Evolutionary conservation across 1,140 invertebrate species (phyloP).

Genomic region (Solen grandis): DNA sequence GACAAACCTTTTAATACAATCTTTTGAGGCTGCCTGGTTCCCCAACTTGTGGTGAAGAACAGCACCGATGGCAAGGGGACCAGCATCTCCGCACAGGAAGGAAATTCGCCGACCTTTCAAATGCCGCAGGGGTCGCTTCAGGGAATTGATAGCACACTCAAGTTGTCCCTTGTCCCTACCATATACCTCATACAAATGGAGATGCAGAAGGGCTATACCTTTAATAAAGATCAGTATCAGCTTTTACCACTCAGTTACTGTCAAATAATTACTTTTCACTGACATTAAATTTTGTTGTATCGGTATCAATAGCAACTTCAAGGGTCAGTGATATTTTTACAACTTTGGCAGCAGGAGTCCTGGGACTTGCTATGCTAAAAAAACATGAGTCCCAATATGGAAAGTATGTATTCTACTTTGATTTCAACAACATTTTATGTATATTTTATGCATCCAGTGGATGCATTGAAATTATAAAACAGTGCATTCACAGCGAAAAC

Average conservation of each 20-base stretch:
- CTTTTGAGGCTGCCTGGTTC: slow-evolving; percentile 60
- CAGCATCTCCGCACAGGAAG: slow-evolving; percentile 90
- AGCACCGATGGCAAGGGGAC: slow-evolving; percentile 87
- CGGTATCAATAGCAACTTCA: no score
- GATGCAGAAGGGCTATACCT: slow-evolving; percentile 83
- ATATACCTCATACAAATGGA: slow-evolving; percentile 80
- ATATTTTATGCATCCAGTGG: no score
- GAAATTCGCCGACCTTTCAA: slow-evolving; percentile 83
- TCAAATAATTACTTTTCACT: slow-evolving; percentile 19
- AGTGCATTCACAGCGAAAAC: no score
- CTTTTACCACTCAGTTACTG: neutral
- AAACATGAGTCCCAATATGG: no score
- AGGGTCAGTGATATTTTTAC: no score
- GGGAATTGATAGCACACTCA: slow-evolving; percentile 81
- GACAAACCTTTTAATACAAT: slow-evolving; percentile 76
- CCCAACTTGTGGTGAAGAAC: slow-evolving; percentile 84
- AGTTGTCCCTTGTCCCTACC: slow-evolving; percentile 66
- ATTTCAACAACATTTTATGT: no score
- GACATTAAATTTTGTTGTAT: no score
- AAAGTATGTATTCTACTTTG: no score
- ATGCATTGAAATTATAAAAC: no score
- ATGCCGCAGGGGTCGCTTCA: slow-evolving; percentile 80
- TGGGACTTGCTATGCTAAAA: no score
- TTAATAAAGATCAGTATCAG: slow-evolving; percentile 33
- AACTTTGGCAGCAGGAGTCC: no score